Evolutionary conservation across 1,140 invertebrate species (phyloP), one percentile per base, ranked within the genome.

Genomic region (Macrocentrus cingulum): DNA sequence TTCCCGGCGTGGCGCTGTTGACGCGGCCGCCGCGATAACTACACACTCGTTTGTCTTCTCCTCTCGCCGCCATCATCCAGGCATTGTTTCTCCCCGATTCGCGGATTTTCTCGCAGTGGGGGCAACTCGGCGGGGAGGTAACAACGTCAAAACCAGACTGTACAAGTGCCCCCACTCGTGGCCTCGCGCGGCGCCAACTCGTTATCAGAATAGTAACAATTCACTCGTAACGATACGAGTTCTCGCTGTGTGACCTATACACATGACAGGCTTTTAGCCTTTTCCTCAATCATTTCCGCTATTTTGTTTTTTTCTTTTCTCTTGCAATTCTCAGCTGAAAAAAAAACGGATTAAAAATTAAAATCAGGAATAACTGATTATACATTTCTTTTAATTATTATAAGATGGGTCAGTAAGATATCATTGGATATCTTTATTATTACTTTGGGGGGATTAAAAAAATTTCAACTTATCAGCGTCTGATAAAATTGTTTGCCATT

Each of bases 151-250:
- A 51, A 58, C 56, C 56, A 58, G 56, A 58, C 56, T 58, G 56
- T 52, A 58, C 56, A 20, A 58, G 37, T 45, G 50, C 56, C 37
- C 56, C 56, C 55, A 42, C 39, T 29, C 34, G 19, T 51, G 56
- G 51, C 46, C 56, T 58, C 56, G 56, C 16, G 39, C 37, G 48
- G 56, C 56, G 56, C 56, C 56, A 58, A 39, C 48, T 58, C 23
- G 37, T 58, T 58, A 58, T 58, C 56, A 19, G 36, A 58, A 58
- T 50, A 58, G 48, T 58, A 58, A 58, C 48, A 58, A 58, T 45
- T 51, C 48, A 50, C 11, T 45, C 39, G 42, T 53, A 49, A 50
- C 23, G 45, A 50, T 50, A 37, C 9, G 45, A 11, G 32, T 36
- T 20, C 19, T 22, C 18, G 18, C 39, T 20, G 22, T n/a, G n/a